Evolutionary conservation across 2,888 invertebrate genomes (phyloP), one percentile per base, ranked within the genome.

Genomic region (Synergus laeviventris): DNA sequence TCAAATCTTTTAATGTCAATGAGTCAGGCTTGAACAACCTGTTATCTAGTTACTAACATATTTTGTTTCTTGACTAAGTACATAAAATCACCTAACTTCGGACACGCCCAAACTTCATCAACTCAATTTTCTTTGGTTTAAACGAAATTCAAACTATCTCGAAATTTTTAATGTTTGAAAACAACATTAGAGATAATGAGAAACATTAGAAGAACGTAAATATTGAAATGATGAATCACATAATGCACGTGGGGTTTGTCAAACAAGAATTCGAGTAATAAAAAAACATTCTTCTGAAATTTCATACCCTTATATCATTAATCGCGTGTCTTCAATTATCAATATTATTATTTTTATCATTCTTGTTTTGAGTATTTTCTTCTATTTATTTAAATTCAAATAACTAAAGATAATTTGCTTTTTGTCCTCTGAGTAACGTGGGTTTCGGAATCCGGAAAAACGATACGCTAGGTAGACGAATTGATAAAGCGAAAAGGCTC

Each of bases 401-500:
- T n/a, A 54, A 54, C 18, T 54, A 9, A n/a, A 49, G n/a, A 31
- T 31, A 31, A 31, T 49, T n/a, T n/a, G 49, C 56, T 56, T 24
- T 56, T 56, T 56, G 56, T 56, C 56, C 56, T 56, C 21, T 45
- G 49, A 24, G 45, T 24, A 66, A 36, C n/a, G 49, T n/a, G 36
- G 4, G 70, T 70, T 70, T 70, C 31, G 70, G 70, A 70, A 70
- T 70, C 70, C 70, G 70, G 70, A 70, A 70, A 70, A 70, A 36
- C 70, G 70, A 49, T 54, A 70, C 70, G 70, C 70, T 70, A 70
- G 49, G 49, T 70, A 70, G 49, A 49, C 49, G 49, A 11, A 70
- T 70, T 70, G 70, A 70, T 70, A 70, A 49, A 70, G 70, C 70
- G 70, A 49, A 49, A 70, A 70, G 70, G 36, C 70, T 70, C 31